Evolutionary conservation across 2,888 invertebrate genomes (phyloP).

Genomic region (Philereme vetulata): DNA sequence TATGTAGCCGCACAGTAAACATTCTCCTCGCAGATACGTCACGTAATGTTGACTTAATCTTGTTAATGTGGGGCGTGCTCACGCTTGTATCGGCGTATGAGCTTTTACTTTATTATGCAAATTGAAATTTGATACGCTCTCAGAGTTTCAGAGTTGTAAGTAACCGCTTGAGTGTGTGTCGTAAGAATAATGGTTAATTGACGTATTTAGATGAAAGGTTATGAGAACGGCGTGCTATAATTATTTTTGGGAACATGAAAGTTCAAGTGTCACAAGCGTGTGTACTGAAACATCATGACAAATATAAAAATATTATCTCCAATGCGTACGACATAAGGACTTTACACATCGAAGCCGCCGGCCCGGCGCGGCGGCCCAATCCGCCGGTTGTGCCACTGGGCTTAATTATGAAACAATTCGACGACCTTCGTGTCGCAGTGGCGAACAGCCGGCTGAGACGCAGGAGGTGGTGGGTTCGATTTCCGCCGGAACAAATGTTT

Average conservation of each 20-base stretch:
- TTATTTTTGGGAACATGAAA: constrained; percentile 34
- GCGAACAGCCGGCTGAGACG: too few species aligned
- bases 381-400: too few species aligned
- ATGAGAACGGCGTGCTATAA: constrained; percentile 35
- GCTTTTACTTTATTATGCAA: constrained; percentile 73
- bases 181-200: constrained; percentile 49
- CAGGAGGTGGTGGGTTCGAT: too few species aligned
- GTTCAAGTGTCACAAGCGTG: constrained; percentile 25
- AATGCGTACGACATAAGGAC: too few species aligned
- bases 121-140: constrained; percentile 70
- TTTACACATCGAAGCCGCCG: too few species aligned
- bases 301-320: background rate
- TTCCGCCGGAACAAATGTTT: too few species aligned
- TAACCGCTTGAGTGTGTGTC: constrained; percentile 48
- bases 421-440: too few species aligned
- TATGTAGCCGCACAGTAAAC: constrained; percentile 48
- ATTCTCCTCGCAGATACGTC: constrained; percentile 57
- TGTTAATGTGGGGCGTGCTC: constrained; percentile 64
- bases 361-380: too few species aligned
- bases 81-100: constrained; percentile 64
- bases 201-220: constrained; percentile 40
- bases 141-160: constrained; percentile 55
- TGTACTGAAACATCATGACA: constrained; percentile 23
- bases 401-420: too few species aligned
- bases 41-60: constrained; percentile 72